These are phyloP conservation scores for human (Homo sapiens) DNA, from an alignment of 2,113 vertebrate genomes.

Conservation along the genomic window DNA sequence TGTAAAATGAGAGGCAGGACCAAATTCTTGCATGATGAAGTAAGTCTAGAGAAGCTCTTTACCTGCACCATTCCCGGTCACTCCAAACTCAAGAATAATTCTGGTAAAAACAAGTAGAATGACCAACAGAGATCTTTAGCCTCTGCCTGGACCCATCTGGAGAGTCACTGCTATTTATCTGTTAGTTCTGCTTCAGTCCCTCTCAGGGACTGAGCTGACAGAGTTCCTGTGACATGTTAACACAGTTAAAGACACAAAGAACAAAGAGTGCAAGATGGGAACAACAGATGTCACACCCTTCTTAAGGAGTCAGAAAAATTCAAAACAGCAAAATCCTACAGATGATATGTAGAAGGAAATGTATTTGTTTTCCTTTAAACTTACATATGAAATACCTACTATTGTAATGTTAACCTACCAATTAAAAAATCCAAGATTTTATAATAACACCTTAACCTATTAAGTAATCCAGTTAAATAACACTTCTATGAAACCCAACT, in stretches of 20 bases:
- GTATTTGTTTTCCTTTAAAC: neutral
- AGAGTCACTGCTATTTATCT: neutral
- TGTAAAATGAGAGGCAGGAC: neutral
- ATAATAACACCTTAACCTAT: neutral
- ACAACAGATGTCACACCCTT: neutral
- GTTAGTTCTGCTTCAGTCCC: neutral
- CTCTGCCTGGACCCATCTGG: neutral
- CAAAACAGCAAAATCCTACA: neutral
- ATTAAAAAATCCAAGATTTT: slow-evolving; percentile 31
- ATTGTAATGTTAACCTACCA: neutral
- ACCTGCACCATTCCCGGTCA: neutral
- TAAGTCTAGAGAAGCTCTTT: neutral
- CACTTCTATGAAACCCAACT: neutral
- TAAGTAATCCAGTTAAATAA: neutral
- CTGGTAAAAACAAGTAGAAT: neutral
- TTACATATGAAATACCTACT: neutral
- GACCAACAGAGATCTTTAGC: neutral
- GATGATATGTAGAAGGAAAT: slow-evolving; percentile 1
- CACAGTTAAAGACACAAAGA: neutral
- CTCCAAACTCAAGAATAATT: neutral
- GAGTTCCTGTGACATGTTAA: neutral
- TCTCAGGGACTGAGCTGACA: neutral
- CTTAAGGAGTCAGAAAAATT: neutral
- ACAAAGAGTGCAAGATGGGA: neutral
- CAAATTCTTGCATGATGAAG: neutral